These are phyloP conservation scores for Scolopax rusticola DNA, from an alignment of 2,797 vertebrate species.

Conservation along the genomic window DNA sequence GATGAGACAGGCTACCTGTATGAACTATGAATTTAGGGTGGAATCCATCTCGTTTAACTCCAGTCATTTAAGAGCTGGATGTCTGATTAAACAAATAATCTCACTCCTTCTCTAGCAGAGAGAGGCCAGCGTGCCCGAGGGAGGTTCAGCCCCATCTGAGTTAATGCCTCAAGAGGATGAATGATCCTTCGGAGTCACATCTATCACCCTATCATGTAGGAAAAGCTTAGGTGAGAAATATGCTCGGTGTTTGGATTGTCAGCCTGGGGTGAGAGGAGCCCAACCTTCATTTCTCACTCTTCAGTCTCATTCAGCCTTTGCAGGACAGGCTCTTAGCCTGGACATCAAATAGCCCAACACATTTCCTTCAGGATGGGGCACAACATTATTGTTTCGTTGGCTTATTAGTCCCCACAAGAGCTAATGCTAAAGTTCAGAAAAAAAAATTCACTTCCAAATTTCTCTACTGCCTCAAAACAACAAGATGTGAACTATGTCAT, in stretches of 20 bases:
- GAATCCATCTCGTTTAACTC: not conserved
- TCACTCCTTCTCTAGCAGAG: not conserved
- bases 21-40: not conserved
- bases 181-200: not conserved
- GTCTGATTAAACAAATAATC: not conserved
- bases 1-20: not conserved
- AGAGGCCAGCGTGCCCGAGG: accelerated
- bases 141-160: not conserved
- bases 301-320: not conserved
- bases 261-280: not conserved
- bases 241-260: accelerated
- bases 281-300: not conserved
- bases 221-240: not conserved
- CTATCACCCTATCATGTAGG: not conserved
- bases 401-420: not conserved
- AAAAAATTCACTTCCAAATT: not conserved
- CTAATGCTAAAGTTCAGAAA: not conserved
- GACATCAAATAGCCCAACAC: not conserved
- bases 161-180: not conserved
- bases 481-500: not conserved
- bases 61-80: not conserved
- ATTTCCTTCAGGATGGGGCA: not conserved
- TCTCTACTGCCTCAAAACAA: not conserved
- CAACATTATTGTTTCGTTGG: not conserved
- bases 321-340: not conserved